Evolutionary conservation across 2,113 vertebrate species (phyloP), one percentile per base, ranked within the genome.

Genomic region (Ptilorrhoa leucosticta): DNA sequence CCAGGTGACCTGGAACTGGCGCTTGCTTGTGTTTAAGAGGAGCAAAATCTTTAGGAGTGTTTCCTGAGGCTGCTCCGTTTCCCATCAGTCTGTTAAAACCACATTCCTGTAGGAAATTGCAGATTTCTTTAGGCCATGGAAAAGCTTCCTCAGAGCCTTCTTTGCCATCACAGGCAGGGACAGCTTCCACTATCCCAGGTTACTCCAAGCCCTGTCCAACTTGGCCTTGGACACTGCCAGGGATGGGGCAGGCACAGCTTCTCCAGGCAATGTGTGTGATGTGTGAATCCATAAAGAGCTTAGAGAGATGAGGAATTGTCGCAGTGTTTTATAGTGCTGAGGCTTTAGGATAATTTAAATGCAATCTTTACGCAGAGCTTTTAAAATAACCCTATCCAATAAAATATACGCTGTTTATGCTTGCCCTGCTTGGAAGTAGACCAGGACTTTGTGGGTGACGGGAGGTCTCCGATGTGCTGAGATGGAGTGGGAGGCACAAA

Each of bases 401-500:
- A 22, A 66, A 77, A 50, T n/a, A 60, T 1, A 4, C 35, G 40
- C 4, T 26, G 27, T 15, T 90, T 45, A 6, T 50, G 37, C 30
- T 40, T 56, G 35, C 27, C 54, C 37, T 64, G 69, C 72, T 72
- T 76, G 91, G 82, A 80, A 68, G 56, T 2, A 37, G 72, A 76
- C 45, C 82, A 69, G 50, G 85, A 44, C n/a, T 69, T 45, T 42
- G 40, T 26, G 73, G 69, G 14, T 86, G 72, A 77, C 0, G 0
- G 53, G 72, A 83, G 66, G 81, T 79, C 79, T 65, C 40, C 0
- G 0, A 8, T 0, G 0, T 61, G 75, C 57, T 93, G 83, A 68
- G 91, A 48, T 69, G 78, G 58, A 95, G 85, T 60, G 72, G 48
- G 69, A 95, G 63, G 65, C 54, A 90, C 73, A 68, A 81, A 65